Conservation (phyloP, 1,140 invertebrate genomes). For the Proctacanthus coquilletti region DNA sequence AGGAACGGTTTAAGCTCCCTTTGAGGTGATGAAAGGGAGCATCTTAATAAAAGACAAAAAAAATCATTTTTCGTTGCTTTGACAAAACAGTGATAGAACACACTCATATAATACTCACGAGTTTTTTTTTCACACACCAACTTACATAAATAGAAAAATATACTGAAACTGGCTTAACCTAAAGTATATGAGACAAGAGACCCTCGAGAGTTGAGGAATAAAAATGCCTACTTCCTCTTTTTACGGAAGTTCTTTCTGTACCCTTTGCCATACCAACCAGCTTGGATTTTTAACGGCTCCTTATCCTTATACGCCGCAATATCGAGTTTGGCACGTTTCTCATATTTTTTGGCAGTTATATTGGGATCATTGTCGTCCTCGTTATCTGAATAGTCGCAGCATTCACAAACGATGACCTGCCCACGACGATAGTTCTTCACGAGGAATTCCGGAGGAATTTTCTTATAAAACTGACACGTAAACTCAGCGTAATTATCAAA, state of each 20-base stretch:
- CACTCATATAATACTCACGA: no score
- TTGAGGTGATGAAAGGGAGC: no score
- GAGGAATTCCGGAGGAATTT: slow-evolving; percentile 19
- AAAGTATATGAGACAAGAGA: no score
- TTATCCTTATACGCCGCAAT: slow-evolving; percentile 10
- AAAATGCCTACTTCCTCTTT: no score
- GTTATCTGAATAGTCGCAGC: slow-evolving; percentile 36
- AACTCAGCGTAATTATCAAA: slow-evolving; percentile 34
- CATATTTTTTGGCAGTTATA: slow-evolving; percentile 29
- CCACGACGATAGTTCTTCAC: slow-evolving; percentile 31
- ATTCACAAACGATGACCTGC: slow-evolving; percentile 36
- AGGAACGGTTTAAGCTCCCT: no score
- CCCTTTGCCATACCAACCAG: slow-evolving; percentile 43
- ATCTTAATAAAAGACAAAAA: no score
- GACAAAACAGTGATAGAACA: no score
- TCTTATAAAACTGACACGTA: slow-evolving; percentile 37
- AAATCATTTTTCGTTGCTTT: no score
- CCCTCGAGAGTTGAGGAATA: no score
- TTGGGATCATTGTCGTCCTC: slow-evolving; percentile 29
- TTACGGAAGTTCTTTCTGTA: slow-evolving; percentile 37
- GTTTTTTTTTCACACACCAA: no score
- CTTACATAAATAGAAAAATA: no score
- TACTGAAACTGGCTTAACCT: no score
- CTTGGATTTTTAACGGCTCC: slow-evolving; percentile 31
- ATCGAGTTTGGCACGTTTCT: slow-evolving; percentile 11